These are phyloP conservation scores for Papilio machaon DNA, from an alignment of 1,140 invertebrate genomes.

Conservation along the genomic window DNA sequence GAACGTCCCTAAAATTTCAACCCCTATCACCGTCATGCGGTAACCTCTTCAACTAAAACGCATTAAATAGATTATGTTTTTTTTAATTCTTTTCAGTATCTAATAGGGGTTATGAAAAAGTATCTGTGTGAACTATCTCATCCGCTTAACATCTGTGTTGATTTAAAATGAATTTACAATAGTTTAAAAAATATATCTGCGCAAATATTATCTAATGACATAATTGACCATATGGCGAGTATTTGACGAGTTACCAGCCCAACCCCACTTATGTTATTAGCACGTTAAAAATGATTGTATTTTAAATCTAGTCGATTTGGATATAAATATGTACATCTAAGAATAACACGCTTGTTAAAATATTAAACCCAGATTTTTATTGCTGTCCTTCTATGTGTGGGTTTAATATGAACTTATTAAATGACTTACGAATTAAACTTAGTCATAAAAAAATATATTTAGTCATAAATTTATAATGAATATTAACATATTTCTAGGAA, in stretches of 20 bases:
- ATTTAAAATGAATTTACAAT: background rate
- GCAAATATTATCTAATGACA: conserved; percentile 6
- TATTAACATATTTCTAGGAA: conserved; percentile 5
- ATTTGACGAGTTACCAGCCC: background rate
- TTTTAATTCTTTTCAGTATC: background rate
- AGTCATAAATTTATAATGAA: conserved; percentile 1
- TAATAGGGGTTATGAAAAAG: background rate
- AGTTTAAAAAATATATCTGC: background rate
- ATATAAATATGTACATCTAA: background rate
- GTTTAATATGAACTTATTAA: background rate
- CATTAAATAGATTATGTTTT: background rate
- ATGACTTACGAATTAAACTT: background rate
- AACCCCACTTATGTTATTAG: background rate
- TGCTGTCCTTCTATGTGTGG: background rate
- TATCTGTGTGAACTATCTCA: background rate
- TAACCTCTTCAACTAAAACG: background rate
- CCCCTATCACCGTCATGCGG: background rate
- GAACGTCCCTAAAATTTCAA: background rate
- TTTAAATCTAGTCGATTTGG: background rate
- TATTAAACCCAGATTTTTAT: background rate
- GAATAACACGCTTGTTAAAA: background rate
- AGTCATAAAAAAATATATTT: background rate
- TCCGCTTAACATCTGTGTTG: background rate
- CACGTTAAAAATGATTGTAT: background rate
- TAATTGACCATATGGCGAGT: background rate